Conservation (phyloP, 2,797 vertebrate genomes). For the Anolis apletophallus region DNA sequence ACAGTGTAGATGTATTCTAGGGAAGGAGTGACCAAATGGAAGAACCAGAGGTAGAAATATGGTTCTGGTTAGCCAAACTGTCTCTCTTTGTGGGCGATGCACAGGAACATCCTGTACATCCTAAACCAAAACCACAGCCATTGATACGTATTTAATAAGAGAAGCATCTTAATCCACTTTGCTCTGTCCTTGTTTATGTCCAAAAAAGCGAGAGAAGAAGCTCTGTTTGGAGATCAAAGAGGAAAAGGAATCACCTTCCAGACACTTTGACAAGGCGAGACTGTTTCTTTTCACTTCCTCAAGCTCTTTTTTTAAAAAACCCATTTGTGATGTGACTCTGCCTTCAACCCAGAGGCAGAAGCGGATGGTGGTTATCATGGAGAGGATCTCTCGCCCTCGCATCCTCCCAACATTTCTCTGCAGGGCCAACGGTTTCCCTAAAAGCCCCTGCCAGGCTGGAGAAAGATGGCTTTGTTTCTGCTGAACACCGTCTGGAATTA, state of each 20-base stretch:
- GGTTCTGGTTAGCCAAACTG: not conserved
- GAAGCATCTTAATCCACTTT: fast-evolving
- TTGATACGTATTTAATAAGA: fast-evolving
- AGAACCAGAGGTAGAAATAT: not conserved
- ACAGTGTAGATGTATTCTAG: not conserved
- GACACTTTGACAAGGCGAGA: not conserved
- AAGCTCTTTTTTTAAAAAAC: not conserved
- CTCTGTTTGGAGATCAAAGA: not conserved
- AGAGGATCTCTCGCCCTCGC: not conserved
- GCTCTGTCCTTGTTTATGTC: not conserved
- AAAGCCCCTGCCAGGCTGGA: fast-evolving
- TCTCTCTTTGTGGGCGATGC: not conserved
- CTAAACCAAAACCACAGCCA: not conserved
- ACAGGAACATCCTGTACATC: not conserved
- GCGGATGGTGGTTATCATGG: not conserved
- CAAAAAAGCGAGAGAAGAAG: not conserved
- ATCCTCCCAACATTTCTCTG: not conserved
- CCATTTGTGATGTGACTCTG: not conserved
- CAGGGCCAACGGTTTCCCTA: not conserved
- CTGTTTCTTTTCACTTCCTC: not conserved
- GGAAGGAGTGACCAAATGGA: not conserved
- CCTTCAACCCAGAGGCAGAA: too few species aligned
- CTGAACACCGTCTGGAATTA: not conserved
- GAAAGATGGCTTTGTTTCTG: not conserved
- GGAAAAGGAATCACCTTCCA: not conserved